These are phyloP conservation scores for Tyto alba DNA, from an alignment of 2,113 vertebrate species.

Conservation along the genomic window DNA sequence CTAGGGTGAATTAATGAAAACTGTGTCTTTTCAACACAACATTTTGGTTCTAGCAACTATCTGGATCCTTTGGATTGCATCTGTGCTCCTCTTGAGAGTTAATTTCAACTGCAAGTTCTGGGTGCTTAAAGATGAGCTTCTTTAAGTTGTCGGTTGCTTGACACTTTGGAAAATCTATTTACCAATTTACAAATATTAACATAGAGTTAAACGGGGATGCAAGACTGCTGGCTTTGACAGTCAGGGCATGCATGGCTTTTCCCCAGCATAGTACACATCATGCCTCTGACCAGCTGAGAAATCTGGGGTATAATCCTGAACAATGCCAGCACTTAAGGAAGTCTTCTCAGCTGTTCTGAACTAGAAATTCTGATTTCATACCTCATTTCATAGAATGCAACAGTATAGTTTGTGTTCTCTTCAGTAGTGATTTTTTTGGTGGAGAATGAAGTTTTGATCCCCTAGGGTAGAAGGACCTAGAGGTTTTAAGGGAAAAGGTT, in stretches of 20 bases:
- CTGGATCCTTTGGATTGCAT: background rate
- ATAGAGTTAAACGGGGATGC: background rate
- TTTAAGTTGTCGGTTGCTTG: background rate
- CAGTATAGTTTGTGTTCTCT: background rate
- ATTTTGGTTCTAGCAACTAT: background rate
- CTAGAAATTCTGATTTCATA: background rate
- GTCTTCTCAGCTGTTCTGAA: background rate
- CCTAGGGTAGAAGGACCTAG: background rate
- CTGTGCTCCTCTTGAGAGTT: background rate
- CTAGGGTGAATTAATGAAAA: background rate
- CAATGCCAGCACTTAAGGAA: rapidly evolving
- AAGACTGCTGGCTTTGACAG: background rate
- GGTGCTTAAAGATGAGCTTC: background rate
- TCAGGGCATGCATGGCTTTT: background rate
- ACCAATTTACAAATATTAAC: background rate
- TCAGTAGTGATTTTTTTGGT: background rate
- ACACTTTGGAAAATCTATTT: background rate
- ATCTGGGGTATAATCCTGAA: background rate
- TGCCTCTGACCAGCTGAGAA: background rate
- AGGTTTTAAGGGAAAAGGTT: background rate
- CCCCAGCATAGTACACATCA: background rate
- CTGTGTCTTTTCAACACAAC: background rate
- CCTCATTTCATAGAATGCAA: background rate
- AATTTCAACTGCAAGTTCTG: background rate
- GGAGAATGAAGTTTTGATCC: background rate